phyloP scores from a whole-genome alignment of 2,888 invertebrate genomes.

The Sipha maydis region DNA sequence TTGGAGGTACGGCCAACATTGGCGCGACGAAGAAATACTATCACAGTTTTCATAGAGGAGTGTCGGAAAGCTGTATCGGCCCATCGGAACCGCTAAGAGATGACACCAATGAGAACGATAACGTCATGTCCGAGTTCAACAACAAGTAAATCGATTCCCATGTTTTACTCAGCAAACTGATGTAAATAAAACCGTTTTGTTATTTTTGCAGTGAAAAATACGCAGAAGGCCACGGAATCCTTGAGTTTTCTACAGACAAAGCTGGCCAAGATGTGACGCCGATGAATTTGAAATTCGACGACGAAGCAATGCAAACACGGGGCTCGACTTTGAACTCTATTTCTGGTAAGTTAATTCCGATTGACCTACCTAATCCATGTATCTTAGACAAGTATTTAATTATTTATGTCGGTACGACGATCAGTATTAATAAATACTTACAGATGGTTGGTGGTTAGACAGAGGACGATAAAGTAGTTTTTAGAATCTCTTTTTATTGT shows the following conservation, averaged over 20 bases:
- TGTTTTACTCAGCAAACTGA: background rate
- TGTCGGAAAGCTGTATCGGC: conserved; percentile 54
- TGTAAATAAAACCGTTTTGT: background rate
- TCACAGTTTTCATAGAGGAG: conserved; percentile 52
- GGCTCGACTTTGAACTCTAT: conserved; percentile 81
- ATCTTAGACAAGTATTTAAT: conserved; percentile 29
- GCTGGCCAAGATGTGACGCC: conserved; percentile 90
- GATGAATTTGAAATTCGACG: conserved; percentile 81
- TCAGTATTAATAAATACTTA: conserved; percentile 38
- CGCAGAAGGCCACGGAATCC: conserved; percentile 72
- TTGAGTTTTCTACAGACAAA: conserved; percentile 87
- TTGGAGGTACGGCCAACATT: conserved; percentile 67
- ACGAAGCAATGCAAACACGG: conserved; percentile 71
- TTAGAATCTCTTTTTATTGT: conserved; percentile 33
- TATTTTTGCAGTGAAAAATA: conserved; percentile 67
- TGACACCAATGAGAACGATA: conserved; percentile 36
- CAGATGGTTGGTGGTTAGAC: conserved; percentile 21
- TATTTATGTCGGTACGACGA: conserved; percentile 20
- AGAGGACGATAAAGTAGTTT: background rate
- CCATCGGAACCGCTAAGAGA: conserved; percentile 49
- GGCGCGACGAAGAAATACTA: conserved; percentile 62
- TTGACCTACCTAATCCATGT: background rate
- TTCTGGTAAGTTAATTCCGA: conserved; percentile 72
- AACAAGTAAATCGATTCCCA: conserved; percentile 6
- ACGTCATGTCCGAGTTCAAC: conserved; percentile 57